Evolutionary conservation across 2,797 vertebrate species (phyloP), one percentile per base, ranked within the genome.

Genomic region (Sebastes oblongus): DNA sequence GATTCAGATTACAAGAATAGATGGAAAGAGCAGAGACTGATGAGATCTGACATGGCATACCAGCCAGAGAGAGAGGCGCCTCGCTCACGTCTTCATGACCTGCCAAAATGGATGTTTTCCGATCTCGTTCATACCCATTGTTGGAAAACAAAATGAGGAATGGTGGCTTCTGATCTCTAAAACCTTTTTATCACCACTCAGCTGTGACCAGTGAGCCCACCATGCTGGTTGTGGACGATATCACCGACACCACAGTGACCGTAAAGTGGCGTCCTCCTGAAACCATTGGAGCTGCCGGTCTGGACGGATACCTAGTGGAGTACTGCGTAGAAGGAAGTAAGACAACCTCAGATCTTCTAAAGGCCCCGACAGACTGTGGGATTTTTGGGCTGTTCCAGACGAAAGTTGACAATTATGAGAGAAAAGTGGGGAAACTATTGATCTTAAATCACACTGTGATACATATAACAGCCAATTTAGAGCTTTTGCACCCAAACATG

Each of bases 241-340:
- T 99, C 66, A 99, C 98, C 0, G 98, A 99, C 88, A 96, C 79
- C 52, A 90, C 96, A 0, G 97, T 99, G 78, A 99, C 98, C 0
- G 95, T 99, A 92, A 99, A 98, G 87, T 99, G 98, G 98, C 96
- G 98, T 60, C 98, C 98, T 4, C 98, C 98, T 12, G 98, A 99
- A 88, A 97, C 97, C 81, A 99, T 99, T 0, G 98, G 98, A 36
- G 98, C 98, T 0, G 98, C 98, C 14, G 98, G 98, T 72, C 92
- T 99, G 90, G 98, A 99, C 0, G 98, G 98, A 87, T 99, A 99
- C 87, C 89, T 97, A 81, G 91, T 99, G 92, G 98, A 99, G 88
- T 99, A 99, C 92, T 98, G 98, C 94, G 78, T 98, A 56, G 98
- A 99, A 98, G 98, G 97, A 97, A 96, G 98, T 99, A 94, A 97